Evolutionary conservation across 37 sponge, comb jelly and placozoan species (phyloP), one percentile per base, ranked within the genome.

Genomic region (Oopsacas minuta): DNA sequence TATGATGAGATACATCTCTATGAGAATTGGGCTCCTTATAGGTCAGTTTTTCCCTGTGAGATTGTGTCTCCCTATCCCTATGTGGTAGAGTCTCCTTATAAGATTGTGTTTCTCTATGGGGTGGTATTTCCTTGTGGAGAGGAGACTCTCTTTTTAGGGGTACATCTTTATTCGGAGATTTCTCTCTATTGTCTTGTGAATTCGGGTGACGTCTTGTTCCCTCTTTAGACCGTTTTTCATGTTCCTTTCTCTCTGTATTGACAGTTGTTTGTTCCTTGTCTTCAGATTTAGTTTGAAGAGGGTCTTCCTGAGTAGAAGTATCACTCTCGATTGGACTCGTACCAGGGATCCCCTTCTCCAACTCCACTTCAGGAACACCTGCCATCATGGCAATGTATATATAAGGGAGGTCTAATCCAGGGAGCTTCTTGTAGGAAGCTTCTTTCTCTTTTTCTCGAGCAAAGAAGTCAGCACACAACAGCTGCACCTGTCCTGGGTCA

Each of bases 391-490:
- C 75, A 12, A 61, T 61, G 75, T 61, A 61, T 25, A 61, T 61
- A 34, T 61, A 61, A 3, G 75, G 75, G 30, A 61, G 75, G 30
- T 61, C 75, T n/a, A 61, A 34, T 5, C 75, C 75, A 3, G 75
- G 75, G 28, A 61, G 75, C 75, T 61, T 61, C 75, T 61, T 61
- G 75, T 61, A 61, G 28, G 75, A 61, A 12, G 75, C 75, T 61
- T 61, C 75, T 12, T 61, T 61, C 75, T 61, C 75, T 34, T 61
- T 61, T 61, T 61, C 75, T 25, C 75, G 75, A 10, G 75, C 75
- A 34, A 61, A 61, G 30, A 61, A 61, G 75, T 61, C 75, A 3
- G 75, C 75, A 61, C 75, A 61, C 75, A 61, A 34, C 75, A 25
- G 7, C 20, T 61, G 20, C 75, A 61, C 75, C 75, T 61, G 75